Evolutionary conservation across 2,113 vertebrate genomes (phyloP).

Genomic region (Bubo blakistoni): DNA sequence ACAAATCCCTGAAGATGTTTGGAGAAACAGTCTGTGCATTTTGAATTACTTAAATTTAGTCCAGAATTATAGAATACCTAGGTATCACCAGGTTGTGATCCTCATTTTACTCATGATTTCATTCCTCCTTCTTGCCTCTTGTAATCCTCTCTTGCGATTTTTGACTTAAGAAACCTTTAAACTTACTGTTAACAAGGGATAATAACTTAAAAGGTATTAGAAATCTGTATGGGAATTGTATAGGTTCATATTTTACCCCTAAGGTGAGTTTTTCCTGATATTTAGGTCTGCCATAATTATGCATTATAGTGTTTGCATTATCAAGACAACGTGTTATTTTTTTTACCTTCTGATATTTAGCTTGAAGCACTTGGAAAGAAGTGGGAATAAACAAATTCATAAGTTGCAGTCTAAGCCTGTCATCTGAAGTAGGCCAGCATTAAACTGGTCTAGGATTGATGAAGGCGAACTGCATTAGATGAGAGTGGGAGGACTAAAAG

Average conservation of each 20-base stretch:
- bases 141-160: background rate
- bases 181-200: background rate
- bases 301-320: background rate
- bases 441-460: background rate
- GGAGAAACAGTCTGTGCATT: constrained; percentile 22
- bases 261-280: background rate
- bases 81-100: background rate
- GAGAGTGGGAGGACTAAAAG: constrained; percentile 13
- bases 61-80: constrained; percentile 7
- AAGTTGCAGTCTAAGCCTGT: background rate
- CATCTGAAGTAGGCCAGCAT: background rate
- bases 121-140: background rate
- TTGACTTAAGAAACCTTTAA: background rate
- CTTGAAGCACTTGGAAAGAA: background rate
- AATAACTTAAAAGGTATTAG: background rate
- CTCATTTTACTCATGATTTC: background rate
- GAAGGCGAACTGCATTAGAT: background rate
- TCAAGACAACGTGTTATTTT: background rate
- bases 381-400: background rate
- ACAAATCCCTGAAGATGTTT: constrained; percentile 5
- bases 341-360: background rate
- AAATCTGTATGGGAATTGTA: background rate
- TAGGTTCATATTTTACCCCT: background rate
- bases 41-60: constrained; percentile 42
- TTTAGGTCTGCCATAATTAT: background rate